Percentiles rank a stretch among this genome's conserved stretches.
Evolutionary conservation across 2,888 invertebrate genomes (phyloP).

Genomic region (Conus canariensis): DNA sequence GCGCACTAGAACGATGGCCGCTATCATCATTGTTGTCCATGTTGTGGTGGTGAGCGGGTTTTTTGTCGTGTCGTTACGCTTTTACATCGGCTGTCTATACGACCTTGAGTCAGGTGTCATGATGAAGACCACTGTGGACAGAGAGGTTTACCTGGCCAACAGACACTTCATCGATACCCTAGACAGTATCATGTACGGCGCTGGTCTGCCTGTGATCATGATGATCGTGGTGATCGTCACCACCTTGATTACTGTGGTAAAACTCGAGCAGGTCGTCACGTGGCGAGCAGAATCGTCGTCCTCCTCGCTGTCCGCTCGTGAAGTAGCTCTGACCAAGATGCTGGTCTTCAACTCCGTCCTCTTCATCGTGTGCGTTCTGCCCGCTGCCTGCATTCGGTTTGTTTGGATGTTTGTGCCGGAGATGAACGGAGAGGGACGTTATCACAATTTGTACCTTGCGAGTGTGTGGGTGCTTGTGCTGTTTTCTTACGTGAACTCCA

Average conservation of each 20-base stretch:
- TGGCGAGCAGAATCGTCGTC: background rate
- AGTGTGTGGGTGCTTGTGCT: background rate
- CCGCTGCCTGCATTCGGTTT: background rate
- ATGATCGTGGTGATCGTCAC: background rate
- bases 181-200: background rate
- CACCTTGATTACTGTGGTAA: background rate
- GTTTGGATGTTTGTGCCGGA: background rate
- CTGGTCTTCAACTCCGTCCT: background rate
- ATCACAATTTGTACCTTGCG: background rate
- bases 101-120: background rate
- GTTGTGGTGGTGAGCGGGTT: background rate
- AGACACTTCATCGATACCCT: background rate
- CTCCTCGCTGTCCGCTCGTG: background rate
- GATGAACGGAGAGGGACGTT: background rate
- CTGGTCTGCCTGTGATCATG: background rate
- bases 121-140: background rate
- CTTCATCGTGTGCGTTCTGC: background rate
- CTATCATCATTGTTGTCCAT: background rate
- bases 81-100: too few species aligned
- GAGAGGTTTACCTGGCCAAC: background rate
- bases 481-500: background rate
- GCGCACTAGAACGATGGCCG: slow-evolving; percentile 6
- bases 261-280: background rate
- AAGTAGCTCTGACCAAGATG: background rate
- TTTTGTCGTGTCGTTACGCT: too few species aligned